Base-by-base conservation (phyloP, 2,888 invertebrate genomes). In the Hedya salicella region DNA sequence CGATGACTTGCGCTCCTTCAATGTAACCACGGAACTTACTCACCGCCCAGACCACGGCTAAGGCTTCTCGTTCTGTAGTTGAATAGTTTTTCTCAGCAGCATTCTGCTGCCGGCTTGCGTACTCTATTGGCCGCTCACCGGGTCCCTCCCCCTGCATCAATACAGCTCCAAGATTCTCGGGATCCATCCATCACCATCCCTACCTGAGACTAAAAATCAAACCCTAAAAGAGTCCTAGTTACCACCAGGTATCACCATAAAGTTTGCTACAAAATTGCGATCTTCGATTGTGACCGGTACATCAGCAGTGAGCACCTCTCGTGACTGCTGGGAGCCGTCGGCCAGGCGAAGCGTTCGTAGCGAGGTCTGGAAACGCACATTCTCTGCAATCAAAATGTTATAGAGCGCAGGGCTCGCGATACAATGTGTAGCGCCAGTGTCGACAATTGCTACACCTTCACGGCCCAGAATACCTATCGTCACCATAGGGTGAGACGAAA, bases 1-100 rank as follows among this genome's bases (percentile, higher is more conserved):
- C 70, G 1, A 71, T 71, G 17, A 88, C 83, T 0, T 71, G 53
- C 4, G 75, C 59, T 2, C 82, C 80, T 57, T 86, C 83, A 0
- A 92, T 69, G 66, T 85, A 92, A 0, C 79, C 80, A 19, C 83
- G 66, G 65, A 86, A 89, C 66, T 86, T 86, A 11, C 9, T 44
- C 56, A 49, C 70, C 1, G 82, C 81, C 74, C 77, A 88, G 1
- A 86, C 73, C 1, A 83, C 74, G 1, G 75, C 83, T 0, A 83
- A 62, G 0, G 75, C 78, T 69, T 87, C 86, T 21, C 77, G 73
- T 69, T 87, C 83, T 0, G 78, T 80, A 11, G 50, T 52, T 8
- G 50, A 32, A 11, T 52, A 52, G 11, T 52, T 52, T 4, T 13
- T 8, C 17, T 52, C 50, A 1, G 50, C 50, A 4, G 50, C 3